These are phyloP conservation scores for Muscicapa adusta DNA, from an alignment of 2,113 vertebrate genomes.

Conservation along the genomic window DNA sequence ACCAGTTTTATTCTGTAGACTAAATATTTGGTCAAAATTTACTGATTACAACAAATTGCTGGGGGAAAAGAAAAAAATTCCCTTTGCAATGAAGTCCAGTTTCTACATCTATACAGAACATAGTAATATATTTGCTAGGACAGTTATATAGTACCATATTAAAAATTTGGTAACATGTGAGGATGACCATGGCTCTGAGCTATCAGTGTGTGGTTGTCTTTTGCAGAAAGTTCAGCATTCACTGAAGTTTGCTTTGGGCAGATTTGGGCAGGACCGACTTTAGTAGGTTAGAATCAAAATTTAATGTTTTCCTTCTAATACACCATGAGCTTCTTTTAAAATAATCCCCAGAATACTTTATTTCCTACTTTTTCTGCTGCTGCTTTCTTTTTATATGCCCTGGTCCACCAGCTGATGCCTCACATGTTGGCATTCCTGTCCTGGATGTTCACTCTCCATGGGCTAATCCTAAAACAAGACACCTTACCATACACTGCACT, in stretches of 20 bases:
- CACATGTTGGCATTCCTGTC: neutral
- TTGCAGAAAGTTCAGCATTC: neutral
- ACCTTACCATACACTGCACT: fast-evolving
- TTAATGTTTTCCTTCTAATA: neutral
- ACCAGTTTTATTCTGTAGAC: neutral
- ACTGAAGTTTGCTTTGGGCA: neutral
- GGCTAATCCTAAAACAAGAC: neutral
- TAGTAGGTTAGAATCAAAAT: neutral
- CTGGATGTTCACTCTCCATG: neutral
- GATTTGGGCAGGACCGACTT: neutral
- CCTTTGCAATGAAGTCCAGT: neutral
- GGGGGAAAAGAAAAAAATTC: neutral
- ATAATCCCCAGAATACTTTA: neutral
- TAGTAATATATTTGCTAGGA: neutral
- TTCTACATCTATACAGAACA: neutral
- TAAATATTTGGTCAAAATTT: neutral
- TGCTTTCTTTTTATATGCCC: neutral
- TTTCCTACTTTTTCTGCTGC: neutral
- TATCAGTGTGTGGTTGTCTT: neutral
- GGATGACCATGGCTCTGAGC: neutral
- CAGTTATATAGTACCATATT: neutral
- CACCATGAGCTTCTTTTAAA: neutral
- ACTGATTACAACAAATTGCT: neutral
- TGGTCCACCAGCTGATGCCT: neutral
- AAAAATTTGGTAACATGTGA: neutral